Percentiles rank a stretch among this genome's conserved stretches.
These are phyloP conservation scores for Neodiprion fabricii DNA, from an alignment of 1,140 invertebrate species.

Conservation along the genomic window DNA sequence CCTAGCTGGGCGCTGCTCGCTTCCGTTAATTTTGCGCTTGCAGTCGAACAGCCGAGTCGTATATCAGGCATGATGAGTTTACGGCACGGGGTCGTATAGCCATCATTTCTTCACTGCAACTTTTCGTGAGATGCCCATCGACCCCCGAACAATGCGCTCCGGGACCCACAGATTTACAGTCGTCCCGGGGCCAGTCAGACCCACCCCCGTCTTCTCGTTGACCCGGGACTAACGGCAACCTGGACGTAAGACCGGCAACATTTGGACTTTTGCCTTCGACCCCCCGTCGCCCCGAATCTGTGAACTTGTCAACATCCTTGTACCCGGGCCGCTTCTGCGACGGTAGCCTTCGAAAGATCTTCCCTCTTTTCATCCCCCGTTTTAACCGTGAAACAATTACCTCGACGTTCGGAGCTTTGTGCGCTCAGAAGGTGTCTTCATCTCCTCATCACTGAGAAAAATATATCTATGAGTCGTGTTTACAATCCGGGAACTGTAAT, in stretches of 20 bases:
- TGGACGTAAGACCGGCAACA: neutral
- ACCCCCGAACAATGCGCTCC: neutral
- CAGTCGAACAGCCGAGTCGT: neutral
- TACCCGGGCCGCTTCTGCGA: neutral
- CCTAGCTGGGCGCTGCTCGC: neutral
- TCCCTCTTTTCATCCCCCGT: too few species aligned
- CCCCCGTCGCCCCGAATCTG: neutral
- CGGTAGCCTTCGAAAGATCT: too few species aligned
- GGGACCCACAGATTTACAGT: neutral
- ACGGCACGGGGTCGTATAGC: neutral
- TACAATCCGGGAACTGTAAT: too few species aligned
- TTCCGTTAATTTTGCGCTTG: neutral
- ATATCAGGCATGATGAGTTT: slow-evolving; percentile 5
- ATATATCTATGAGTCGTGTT: too few species aligned
- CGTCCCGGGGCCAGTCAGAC: neutral
- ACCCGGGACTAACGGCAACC: neutral
- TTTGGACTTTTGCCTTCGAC: neutral
- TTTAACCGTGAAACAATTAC: too few species aligned
- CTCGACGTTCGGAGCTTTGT: too few species aligned
- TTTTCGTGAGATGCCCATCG: neutral
- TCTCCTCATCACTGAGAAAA: too few species aligned
- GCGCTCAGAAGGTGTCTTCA: too few species aligned
- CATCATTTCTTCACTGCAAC: neutral
- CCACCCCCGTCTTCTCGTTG: neutral
- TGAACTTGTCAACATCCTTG: slow-evolving; percentile 3